Evolutionary conservation across 2,888 invertebrate species (phyloP).

Genomic region (Morpho helenor): DNA sequence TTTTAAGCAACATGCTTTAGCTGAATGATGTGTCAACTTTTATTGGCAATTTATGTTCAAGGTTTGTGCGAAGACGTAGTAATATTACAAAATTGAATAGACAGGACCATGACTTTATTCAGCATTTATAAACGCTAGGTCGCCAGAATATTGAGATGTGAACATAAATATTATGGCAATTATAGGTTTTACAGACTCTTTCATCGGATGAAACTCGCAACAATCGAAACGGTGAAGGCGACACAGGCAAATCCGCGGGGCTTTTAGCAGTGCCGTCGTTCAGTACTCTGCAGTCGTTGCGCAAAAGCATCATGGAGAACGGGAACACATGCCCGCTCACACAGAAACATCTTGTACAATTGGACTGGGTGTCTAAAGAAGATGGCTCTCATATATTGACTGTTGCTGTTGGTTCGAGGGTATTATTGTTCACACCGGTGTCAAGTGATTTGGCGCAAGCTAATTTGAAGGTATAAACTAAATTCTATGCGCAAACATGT

Average conservation of each 20-base stretch:
- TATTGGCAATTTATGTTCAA: too few species aligned
- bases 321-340: conserved; percentile 94
- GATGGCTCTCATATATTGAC: conserved; percentile 99
- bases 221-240: conserved; percentile 77
- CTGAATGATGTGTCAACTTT: too few species aligned
- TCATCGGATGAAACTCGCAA: conserved; percentile 87
- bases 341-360: conserved; percentile 94
- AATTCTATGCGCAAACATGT: neutral
- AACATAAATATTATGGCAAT: too few species aligned
- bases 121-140: too few species aligned
- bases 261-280: conserved; percentile 93
- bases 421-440: conserved; percentile 94
- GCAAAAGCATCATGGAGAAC: conserved; percentile 93
- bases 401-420: conserved; percentile 96
- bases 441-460: conserved; percentile 97
- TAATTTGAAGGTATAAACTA: conserved; percentile 83
- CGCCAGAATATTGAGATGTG: too few species aligned
- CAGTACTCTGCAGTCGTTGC: conserved; percentile 91
- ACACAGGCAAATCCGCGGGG: conserved; percentile 76
- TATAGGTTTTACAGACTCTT: conserved; percentile 85
- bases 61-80: too few species aligned
- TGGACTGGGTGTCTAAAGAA: conserved; percentile 99
- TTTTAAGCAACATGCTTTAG: too few species aligned
- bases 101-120: too few species aligned
- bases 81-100: too few species aligned